phyloP scores from a whole-genome alignment of 2,888 invertebrate genomes.

The Mesopsocus fuscifrons region DNA sequence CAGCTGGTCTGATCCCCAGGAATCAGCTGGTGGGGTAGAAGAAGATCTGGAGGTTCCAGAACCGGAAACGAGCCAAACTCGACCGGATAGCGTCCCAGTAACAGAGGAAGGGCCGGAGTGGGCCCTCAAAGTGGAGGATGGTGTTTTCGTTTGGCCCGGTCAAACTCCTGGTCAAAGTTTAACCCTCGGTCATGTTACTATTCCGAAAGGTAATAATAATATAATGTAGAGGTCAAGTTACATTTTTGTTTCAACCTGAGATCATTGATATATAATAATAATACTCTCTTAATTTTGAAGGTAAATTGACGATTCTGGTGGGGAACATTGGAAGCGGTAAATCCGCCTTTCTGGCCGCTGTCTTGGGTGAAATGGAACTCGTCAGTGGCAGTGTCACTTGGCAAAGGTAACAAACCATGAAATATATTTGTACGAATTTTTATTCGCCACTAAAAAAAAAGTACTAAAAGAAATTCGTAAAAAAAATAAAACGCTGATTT shows the following conservation, averaged over 20 bases:
- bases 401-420: slow-evolving; percentile 32
- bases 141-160: slow-evolving; percentile 23
- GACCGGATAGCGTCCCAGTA: slow-evolving; percentile 13
- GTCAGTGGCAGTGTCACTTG: slow-evolving; percentile 42
- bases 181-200: slow-evolving; percentile 12
- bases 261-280: not conserved
- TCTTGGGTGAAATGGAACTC: slow-evolving; percentile 60
- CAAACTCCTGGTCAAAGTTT: too few species aligned
- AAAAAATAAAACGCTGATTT: slow-evolving; percentile 11
- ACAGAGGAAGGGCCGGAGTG: slow-evolving; percentile 18
- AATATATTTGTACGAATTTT: slow-evolving; percentile 1
- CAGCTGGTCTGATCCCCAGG: too few species aligned
- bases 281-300: slow-evolving; percentile 21
- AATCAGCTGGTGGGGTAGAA: slow-evolving; percentile 11
- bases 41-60: slow-evolving; percentile 18
- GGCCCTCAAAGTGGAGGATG: slow-evolving; percentile 23
- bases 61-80: too few species aligned
- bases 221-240: too few species aligned
- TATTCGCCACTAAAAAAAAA: not conserved
- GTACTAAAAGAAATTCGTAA: slow-evolving; percentile 13
- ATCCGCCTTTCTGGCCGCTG: slow-evolving; percentile 51
- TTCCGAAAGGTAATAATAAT: too few species aligned
- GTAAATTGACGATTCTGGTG: slow-evolving; percentile 52
- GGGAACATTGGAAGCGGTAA: slow-evolving; percentile 70
- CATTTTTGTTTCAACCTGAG: too few species aligned